Percentiles rank a stretch among this genome's conserved stretches.
Conservation (phyloP, 2,797 vertebrate species). For the Ispidina picta region DNA sequence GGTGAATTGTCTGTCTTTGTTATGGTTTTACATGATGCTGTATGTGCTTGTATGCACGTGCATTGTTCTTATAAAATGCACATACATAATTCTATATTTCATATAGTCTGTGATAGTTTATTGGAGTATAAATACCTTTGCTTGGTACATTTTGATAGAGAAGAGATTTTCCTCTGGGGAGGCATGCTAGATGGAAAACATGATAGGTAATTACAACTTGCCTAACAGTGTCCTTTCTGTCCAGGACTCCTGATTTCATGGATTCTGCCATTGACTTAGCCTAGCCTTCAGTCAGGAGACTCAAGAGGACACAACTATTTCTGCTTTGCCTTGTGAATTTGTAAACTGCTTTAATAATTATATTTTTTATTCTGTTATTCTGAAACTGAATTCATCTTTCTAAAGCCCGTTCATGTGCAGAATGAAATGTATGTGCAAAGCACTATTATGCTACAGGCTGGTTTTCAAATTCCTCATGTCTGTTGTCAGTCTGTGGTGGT, state of each 20-base stretch:
- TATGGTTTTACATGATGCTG: not conserved
- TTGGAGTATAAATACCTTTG: not conserved
- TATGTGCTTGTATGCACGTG: not conserved
- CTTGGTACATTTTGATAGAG: not conserved
- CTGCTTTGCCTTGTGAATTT: not conserved
- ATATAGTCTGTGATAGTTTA: not conserved
- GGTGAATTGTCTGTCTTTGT: not conserved
- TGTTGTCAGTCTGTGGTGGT: not conserved
- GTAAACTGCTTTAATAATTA: not conserved
- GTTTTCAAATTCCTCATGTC: not conserved
- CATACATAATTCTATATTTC: not conserved
- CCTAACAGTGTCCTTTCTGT: not conserved
- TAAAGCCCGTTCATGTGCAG: not conserved
- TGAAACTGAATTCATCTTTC: not conserved
- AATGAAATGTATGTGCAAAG: not conserved
- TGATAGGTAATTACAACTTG: not conserved
- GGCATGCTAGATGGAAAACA: not conserved
- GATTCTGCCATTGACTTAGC: not conserved
- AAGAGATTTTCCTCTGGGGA: not conserved
- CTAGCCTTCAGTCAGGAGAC: not conserved
- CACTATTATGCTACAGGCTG: not conserved
- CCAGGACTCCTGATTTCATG: not conserved
- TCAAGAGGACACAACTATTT: not conserved
- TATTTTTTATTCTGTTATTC: not conserved
- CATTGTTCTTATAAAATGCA: not conserved